Evolutionary conservation across 1,140 invertebrate species (phyloP).

Genomic region (Formica selysi): DNA sequence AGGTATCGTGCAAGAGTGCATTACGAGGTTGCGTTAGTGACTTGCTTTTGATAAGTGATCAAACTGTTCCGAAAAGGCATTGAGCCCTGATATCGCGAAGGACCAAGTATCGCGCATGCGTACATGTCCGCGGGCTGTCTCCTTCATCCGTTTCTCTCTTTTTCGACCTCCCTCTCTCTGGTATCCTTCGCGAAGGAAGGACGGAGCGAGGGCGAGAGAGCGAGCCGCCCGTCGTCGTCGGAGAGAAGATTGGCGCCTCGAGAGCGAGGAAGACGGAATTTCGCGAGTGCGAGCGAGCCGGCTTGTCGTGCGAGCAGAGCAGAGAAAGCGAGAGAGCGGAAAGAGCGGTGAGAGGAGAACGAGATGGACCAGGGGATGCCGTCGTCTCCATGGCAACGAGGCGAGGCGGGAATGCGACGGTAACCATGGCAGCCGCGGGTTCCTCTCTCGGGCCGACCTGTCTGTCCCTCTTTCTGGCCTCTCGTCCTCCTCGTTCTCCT

Average conservation of each 20-base stretch:
- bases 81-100: constrained; percentile 57
- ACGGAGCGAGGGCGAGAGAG: constrained; percentile 73
- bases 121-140: constrained; percentile 43
- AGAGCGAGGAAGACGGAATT: constrained; percentile 68
- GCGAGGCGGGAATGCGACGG: constrained; percentile 87
- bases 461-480: constrained; percentile 84
- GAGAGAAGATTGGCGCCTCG: constrained; percentile 63
- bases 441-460: constrained; percentile 83
- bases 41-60: constrained; percentile 73
- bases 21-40: constrained; percentile 67
- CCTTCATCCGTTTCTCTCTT: constrained; percentile 76
- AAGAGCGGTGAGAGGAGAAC: constrained; percentile 45
- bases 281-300: constrained; percentile 43
- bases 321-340: constrained; percentile 43
- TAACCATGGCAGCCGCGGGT: constrained; percentile 86
- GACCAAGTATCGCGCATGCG: constrained; percentile 77
- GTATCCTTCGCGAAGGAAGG: constrained; percentile 74
- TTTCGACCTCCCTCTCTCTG: constrained; percentile 70
- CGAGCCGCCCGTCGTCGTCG: constrained; percentile 41
- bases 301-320: constrained; percentile 8
- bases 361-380: constrained; percentile 56
- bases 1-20: constrained; percentile 39
- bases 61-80: constrained; percentile 62
- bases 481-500: constrained; percentile 80
- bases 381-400: constrained; percentile 85